Conservation (phyloP, 2,797 vertebrate genomes). For the Sebastes hubbsi region DNA sequence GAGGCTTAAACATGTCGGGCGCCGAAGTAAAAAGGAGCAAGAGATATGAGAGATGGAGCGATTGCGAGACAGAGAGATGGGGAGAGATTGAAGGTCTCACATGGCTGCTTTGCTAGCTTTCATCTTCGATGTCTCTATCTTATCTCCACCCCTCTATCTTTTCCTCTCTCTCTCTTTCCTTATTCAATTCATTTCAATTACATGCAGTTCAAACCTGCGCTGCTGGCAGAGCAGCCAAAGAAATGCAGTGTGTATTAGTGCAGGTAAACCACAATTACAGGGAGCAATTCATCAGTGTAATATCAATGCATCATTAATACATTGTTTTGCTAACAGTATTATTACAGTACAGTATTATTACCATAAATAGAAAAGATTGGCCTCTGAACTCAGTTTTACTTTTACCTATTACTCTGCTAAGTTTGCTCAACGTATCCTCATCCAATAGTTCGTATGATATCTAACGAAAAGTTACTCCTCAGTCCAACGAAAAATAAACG, state of each 20-base stretch:
- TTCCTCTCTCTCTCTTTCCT: conserved; percentile 33
- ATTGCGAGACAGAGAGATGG: conserved; percentile 42
- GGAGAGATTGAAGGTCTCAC: conserved; percentile 56
- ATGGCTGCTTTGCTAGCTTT: conserved; percentile 41
- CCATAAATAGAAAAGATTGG: neutral
- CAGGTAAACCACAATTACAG: neutral
- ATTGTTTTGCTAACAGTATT: neutral
- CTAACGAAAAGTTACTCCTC: too few species aligned
- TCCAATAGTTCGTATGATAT: too few species aligned
- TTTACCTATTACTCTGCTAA: neutral
- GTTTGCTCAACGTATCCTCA: neutral
- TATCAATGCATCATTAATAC: neutral
- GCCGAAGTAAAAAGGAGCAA: conserved; percentile 9
- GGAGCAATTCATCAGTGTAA: neutral
- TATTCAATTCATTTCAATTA: conserved; percentile 55
- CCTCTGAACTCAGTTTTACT: neutral
- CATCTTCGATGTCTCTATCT: conserved; percentile 43
- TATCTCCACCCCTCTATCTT: conserved; percentile 34
- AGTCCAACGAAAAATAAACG: too few species aligned
- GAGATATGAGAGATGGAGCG: conserved; percentile 31
- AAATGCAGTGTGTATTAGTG: neutral
- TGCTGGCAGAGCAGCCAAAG: conserved; percentile 12
- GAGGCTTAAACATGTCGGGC: conserved; percentile 35
- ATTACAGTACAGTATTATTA: neutral
- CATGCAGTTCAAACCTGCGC: conserved; percentile 6